Base-by-base conservation (phyloP, 2,113 vertebrate species). In the Caranx melampygus region DNA sequence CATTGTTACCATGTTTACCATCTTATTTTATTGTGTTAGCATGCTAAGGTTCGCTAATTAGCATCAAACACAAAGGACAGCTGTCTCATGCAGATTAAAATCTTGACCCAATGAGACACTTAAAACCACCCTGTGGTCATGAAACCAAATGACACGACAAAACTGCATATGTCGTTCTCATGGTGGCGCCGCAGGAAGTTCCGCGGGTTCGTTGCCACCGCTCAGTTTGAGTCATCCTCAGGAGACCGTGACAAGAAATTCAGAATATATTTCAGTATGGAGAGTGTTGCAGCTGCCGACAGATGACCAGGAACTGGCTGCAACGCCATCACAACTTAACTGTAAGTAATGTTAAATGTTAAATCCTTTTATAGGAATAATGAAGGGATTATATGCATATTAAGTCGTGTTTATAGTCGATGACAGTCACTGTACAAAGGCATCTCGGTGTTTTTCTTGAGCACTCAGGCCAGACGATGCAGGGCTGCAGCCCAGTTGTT, bases 401-500 rank as follows among this genome's bases (percentile, higher is more conserved):
- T 18, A 10, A 15, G 34, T 37, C 2, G 3, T 15, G 1, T 44
- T 15, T 11, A 20, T 14, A 40, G 58, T 33, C 26, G 26, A 58
- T 21, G 33, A 4, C 37, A 26, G 37, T 75, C 21, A n/a, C 67
- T 55, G 18, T 52, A 70, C n/a, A 76, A 76, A 40, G 55, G 59
- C 51, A 31, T 68, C 18, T 45, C n/a, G 2, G 49, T 67, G 58
- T 68, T 47, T 47, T 68, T 74, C 66, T 62, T 70, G 51, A 67
- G 6, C 7, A 26, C 34, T 55, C 16, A 8, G 72, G 78, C 62
- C 81, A 83, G 80, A 76, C 3, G 37, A 20, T 62, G 75, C 81
- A 72, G 67, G 67, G 82, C 76, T 86, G 79, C 34, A 75, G 63
- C 75, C 13, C 52, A 54, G 57, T 73, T 71, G 72, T 84, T 85